Evolutionary conservation across 2,888 invertebrate species (phyloP), one percentile per base, ranked within the genome.

Genomic region (Plagiodera versicolora): DNA sequence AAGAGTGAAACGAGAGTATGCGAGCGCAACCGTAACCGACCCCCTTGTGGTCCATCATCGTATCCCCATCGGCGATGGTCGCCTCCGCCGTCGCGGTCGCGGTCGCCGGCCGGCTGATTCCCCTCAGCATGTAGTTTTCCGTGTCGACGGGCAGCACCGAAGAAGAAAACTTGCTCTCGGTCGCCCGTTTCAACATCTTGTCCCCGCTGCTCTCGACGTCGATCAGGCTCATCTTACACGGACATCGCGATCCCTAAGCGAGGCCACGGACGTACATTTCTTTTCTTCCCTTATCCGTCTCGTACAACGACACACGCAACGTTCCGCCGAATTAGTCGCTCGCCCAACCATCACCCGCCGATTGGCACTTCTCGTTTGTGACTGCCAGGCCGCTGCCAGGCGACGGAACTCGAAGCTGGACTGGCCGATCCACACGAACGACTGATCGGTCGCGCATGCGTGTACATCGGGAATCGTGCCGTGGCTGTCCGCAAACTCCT

Each of bases 71-170:
- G 67, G 70, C 60, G 53, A 64, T 64, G 32, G 59, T 56, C 63
- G 61, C 56, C 65, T 54, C 67, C 69, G 68, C 46, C 63, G 48
- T 53, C 30, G 60, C 54, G 14, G 61, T 18, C 30, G 45, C 56
- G 39, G 16, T 32, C 67, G 71, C 66, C 66, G 75, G 72, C 64
- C 73, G 74, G 70, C 77, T 75, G 56, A 80, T 76, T 63, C 80
- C 81, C 67, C 82, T 80, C 67, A 83, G 71, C 82, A 83, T 83
- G 74, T 84, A 84, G 73, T 84, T 84, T 69, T 83, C 82, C 56
- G 81, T 76, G 77, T 83, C 83, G 65, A 83, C 79, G 73, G 72
- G 72, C 74, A 72, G 72, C 70, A 72, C 68, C 67, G 71, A 70
- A 49, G 54, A 54, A 64, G 72, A 70, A 54, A 67, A 67, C 67